phyloP scores from a whole-genome alignment of 2,797 vertebrate species.

The Falco novaeseelandiae region DNA sequence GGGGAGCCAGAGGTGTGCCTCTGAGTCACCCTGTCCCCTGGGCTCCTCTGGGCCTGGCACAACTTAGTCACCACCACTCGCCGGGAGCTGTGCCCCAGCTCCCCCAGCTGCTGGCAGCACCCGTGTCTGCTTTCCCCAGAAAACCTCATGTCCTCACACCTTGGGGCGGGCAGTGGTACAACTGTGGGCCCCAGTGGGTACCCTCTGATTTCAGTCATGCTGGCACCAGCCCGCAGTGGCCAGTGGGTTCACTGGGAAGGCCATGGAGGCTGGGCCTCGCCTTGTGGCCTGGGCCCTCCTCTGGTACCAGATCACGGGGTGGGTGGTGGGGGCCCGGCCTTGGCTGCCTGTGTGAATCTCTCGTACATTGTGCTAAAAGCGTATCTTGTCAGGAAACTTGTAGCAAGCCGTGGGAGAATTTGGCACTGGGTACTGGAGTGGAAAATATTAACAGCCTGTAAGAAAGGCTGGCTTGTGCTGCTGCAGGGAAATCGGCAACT shows the following conservation, averaged over 20 bases:
- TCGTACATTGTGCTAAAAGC: neutral
- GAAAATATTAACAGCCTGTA: constrained; percentile 73
- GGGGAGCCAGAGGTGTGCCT: neutral
- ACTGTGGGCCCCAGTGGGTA: rapidly evolving
- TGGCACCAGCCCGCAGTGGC: rapidly evolving
- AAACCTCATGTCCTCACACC: rapidly evolving
- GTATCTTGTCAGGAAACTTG: constrained; percentile 71
- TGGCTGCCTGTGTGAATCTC: neutral
- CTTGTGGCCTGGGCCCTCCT: neutral
- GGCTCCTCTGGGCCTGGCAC: neutral
- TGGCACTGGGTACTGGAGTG: constrained; percentile 66
- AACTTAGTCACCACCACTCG: neutral
- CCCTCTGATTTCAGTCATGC: rapidly evolving
- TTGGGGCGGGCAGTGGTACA: rapidly evolving
- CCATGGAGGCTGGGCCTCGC: neutral
- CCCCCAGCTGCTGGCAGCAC: rapidly evolving
- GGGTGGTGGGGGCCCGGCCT: neutral
- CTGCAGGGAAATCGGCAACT: constrained; percentile 61
- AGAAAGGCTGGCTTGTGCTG: constrained; percentile 71
- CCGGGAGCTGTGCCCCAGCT: neutral
- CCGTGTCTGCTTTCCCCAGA: neutral
- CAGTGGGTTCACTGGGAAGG: neutral
- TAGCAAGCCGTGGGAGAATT: constrained; percentile 66
- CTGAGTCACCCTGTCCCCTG: neutral
- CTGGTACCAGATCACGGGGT: neutral